A percentile compares a stretch with the other conserved stretches of the same genome.
Evolutionary conservation across 1,140 invertebrate genomes (phyloP).

Genomic region (Drosophila micromelanica): DNA sequence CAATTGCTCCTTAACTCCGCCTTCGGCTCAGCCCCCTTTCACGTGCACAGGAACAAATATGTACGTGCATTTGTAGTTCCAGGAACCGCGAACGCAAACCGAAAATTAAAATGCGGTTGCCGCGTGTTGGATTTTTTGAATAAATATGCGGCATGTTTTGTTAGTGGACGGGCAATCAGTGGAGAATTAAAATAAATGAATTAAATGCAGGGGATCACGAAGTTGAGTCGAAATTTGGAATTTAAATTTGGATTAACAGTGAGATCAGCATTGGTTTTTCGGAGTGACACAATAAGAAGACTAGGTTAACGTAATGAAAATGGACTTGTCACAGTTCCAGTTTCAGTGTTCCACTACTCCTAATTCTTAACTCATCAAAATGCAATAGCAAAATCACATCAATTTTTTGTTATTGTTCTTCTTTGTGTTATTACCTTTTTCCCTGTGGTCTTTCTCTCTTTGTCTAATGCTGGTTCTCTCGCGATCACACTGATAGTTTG

Average conservation of each 20-base stretch:
- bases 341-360: slow-evolving; percentile 12
- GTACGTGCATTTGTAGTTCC: slow-evolving; percentile 27
- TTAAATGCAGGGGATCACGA: slow-evolving; percentile 1
- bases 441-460: neutral
- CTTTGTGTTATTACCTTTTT: slow-evolving; percentile 28
- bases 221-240: neutral
- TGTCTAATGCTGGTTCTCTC: slow-evolving; percentile 8
- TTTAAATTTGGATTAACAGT: neutral
- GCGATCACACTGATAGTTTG: slow-evolving; percentile 12
- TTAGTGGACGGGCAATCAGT: slow-evolving; percentile 41
- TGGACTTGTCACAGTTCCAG: slow-evolving; percentile 3
- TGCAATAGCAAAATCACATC: slow-evolving; percentile 14
- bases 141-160: slow-evolving; percentile 39
- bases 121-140: slow-evolving; percentile 69
- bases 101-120: slow-evolving; percentile 69
- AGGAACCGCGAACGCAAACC: slow-evolving; percentile 41
- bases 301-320: slow-evolving; percentile 2
- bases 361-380: slow-evolving; percentile 18
- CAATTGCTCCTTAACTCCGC: slow-evolving; percentile 18
- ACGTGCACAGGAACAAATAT: slow-evolving; percentile 42
- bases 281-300: neutral
- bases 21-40: slow-evolving; percentile 4
- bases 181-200: slow-evolving; percentile 57
- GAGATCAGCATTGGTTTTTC: neutral
- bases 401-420: slow-evolving; percentile 40